Evolutionary conservation across 2,888 invertebrate species (phyloP).

Genomic region (Platycheirus albimanus): DNA sequence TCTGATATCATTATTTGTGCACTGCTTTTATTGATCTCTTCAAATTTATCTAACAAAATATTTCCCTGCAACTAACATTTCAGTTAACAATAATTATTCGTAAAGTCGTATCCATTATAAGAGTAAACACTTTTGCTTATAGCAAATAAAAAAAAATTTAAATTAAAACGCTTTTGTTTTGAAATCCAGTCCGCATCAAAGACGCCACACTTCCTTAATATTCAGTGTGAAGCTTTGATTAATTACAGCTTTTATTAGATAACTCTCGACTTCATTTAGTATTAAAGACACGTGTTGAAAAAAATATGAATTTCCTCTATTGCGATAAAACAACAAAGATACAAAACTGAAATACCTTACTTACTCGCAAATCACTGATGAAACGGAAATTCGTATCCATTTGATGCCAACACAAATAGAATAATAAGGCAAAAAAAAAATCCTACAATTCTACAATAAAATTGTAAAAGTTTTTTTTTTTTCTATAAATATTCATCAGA

Average conservation of each 20-base stretch:
- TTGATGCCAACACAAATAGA: neutral
- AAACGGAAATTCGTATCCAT: slow-evolving; percentile 8
- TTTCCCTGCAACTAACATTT: no score
- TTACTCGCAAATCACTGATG: neutral
- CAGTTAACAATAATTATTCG: no score
- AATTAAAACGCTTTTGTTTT: no score
- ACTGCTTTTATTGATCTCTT: no score
- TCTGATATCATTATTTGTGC: no score
- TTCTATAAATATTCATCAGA: slow-evolving; percentile 56
- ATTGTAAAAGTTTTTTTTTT: slow-evolving; percentile 4
- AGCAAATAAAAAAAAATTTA: no score
- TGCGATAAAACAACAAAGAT: slow-evolving; percentile 32
- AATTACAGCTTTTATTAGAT: slow-evolving; percentile 51
- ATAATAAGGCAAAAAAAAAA: neutral
- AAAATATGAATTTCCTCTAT: slow-evolving; percentile 49
- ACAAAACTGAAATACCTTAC: neutral
- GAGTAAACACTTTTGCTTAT: no score
- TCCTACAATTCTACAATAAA: slow-evolving; percentile 2
- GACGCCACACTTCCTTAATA: slow-evolving; percentile 5
- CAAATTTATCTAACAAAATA: no score
- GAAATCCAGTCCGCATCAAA: no score
- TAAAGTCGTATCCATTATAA: no score
- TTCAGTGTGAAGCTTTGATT: slow-evolving; percentile 44
- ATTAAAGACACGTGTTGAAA: slow-evolving; percentile 47
- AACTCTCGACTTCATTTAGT: slow-evolving; percentile 37